Evolutionary conservation across 92 coral and sea anemone species (phyloP), one percentile per base, ranked within the genome.

Genomic region (Porites cylindrica): DNA sequence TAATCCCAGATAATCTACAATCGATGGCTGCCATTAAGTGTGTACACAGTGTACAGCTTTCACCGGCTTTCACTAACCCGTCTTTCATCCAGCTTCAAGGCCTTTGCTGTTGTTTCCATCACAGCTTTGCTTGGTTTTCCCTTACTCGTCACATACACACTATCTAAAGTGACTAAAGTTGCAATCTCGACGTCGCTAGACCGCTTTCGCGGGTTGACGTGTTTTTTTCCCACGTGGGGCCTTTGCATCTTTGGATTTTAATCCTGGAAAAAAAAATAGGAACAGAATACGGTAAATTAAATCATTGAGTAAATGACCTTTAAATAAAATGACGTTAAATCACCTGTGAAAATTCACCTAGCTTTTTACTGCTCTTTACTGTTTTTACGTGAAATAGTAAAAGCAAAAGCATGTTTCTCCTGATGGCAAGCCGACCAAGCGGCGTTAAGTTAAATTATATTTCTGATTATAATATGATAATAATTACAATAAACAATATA

Each of bases 1-100:
- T 60, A 47, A 73, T 51, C 29, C 52, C 77, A 51, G 72, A 24
- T 68, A 51, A 73, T 73, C 77, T 9, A 61, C 77, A 73, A 73
- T 73, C 77, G 19, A 13, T 51, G 19, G 10, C 6, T 73, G 60
- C 77, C 77, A 73, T 73, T 73, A 6, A 72, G 51, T 72, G 62
- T 72, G 77, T 72, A 72, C 77, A 72, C 60, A 72, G 77, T 72
- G 77, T 72, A 50, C 77, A 72, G 77, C 77, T 72, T 72, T 51
- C 26, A 72, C 62, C 77, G 24, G 72, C 72, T 68, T 68, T 24
- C 24, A 68, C 47, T 68, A 68, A 68, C 72, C 77, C 51, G 77
- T 51, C 77, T 50, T 50, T 18, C 61, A 12, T 12, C 53, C 4
- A 38, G 56, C 54, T 38, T 38, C 32, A 47, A 38, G 3, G 19